Conservation (phyloP, 2,888 invertebrate genomes). For the Strigamia crassipes region DNA sequence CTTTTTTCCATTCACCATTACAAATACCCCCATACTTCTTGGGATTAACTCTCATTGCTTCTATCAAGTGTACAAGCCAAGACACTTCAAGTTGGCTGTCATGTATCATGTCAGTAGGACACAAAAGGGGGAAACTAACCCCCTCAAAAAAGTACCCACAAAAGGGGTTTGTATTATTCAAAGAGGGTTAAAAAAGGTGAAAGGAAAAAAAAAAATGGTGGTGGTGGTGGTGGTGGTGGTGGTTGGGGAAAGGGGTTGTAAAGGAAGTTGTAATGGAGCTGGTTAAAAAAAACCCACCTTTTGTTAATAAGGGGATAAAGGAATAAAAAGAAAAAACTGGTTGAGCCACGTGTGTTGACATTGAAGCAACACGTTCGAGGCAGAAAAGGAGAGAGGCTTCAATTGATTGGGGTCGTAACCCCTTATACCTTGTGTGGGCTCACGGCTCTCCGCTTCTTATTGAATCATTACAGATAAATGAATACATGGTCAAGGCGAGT, state of each 20-base stretch:
- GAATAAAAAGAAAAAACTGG: not conserved
- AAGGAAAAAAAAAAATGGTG: not conserved
- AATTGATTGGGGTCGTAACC: conserved; percentile 44
- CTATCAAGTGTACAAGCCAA: not conserved
- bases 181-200: conserved; percentile 18
- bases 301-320: conserved; percentile 32
- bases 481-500: not conserved
- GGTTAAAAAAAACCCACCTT: conserved; percentile 33
- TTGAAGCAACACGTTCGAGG: conserved; percentile 42
- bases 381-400: conserved; percentile 20
- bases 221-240: not conserved
- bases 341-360: conserved; percentile 46
- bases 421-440: conserved; percentile 11
- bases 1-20: not conserved
- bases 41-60: conserved; percentile 5
- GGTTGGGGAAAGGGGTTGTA: conserved; percentile 10
- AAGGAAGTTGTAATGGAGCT: conserved; percentile 41
- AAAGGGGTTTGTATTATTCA: not conserved
- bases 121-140: conserved; percentile 23
- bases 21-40: not conserved
- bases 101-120: conserved; percentile 44
- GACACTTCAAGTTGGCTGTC: conserved; percentile 5
- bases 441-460: not conserved
- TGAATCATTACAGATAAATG: not conserved
- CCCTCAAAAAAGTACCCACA: conserved; percentile 4